Conservation (phyloP, 2,797 vertebrate species). For the Carcharodon carcharias region DNA sequence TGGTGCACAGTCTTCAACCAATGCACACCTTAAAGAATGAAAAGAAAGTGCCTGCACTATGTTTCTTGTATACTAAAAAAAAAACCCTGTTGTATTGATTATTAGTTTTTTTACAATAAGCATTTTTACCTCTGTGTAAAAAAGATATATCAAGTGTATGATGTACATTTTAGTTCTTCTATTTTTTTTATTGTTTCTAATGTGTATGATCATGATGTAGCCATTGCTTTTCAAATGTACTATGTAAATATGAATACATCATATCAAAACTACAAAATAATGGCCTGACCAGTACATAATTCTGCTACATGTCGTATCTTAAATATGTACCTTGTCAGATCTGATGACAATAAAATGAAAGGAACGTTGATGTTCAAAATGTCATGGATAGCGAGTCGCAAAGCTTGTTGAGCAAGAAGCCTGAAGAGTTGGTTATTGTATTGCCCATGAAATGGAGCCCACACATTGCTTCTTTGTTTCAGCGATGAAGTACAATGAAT, state of each 20-base stretch:
- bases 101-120: constrained; percentile 68
- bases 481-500: too few relatives aligned
- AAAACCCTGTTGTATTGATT: constrained; percentile 78
- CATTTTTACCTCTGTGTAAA: constrained; percentile 96
- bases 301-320: constrained; percentile 40
- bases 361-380: not conserved
- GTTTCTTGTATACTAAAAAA: constrained; percentile 69
- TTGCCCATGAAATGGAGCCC: too few relatives aligned
- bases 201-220: constrained; percentile 84
- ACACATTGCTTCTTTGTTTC: too few relatives aligned
- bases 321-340: constrained; percentile 9
- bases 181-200: constrained; percentile 91
- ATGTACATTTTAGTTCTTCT: constrained; percentile 96
- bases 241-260: constrained; percentile 84
- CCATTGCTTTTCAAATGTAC: constrained; percentile 78
- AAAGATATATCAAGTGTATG: constrained; percentile 90
- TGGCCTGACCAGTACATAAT: constrained; percentile 54
- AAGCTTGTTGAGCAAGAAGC: not conserved
- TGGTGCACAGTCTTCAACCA: constrained; percentile 60
- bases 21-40: constrained; percentile 78
- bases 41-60: constrained; percentile 81
- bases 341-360: constrained; percentile 35
- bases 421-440: not conserved
- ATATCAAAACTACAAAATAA: constrained; percentile 58
- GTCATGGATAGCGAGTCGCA: not conserved